These are phyloP conservation scores for Columba guinea DNA, from an alignment of 2,797 vertebrate species.

Conservation along the genomic window DNA sequence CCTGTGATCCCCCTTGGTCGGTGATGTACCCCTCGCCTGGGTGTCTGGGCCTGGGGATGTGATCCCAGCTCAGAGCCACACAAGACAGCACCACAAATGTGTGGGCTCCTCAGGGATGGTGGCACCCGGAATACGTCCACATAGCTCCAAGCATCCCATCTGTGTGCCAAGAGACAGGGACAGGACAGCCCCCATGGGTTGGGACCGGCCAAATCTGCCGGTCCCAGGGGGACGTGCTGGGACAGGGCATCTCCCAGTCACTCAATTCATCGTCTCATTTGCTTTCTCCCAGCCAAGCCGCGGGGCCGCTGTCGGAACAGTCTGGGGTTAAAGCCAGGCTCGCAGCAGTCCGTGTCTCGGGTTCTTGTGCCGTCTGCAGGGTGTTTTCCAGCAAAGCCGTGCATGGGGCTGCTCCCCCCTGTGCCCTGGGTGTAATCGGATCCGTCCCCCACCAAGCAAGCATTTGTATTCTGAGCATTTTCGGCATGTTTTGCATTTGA, in stretches of 20 bases:
- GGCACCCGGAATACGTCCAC: accelerated
- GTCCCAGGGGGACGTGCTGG: accelerated
- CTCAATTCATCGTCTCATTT: not conserved
- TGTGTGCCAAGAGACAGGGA: not conserved
- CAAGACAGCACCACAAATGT: accelerated
- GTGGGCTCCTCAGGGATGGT: not conserved
- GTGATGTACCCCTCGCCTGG: not conserved
- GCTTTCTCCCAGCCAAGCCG: not conserved
- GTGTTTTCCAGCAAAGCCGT: not conserved
- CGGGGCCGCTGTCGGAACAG: not conserved
- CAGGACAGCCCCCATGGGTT: not conserved
- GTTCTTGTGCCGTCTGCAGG: not conserved
- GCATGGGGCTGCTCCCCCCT: not conserved
- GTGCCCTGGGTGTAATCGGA: not conserved
- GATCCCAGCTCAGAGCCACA: not conserved
- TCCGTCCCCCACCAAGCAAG: not conserved
- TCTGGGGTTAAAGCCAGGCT: not conserved
- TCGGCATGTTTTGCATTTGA: slow-evolving; percentile 14
- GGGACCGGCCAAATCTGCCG: not conserved
- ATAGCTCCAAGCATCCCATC: not conserved
- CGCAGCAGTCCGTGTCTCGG: accelerated
- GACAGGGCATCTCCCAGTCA: accelerated
- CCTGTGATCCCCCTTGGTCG: not conserved
- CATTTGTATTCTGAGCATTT: slow-evolving; percentile 1
- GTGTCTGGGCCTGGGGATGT: accelerated